A percentile compares a stretch with the other conserved stretches of the same genome.
Evolutionary conservation across 2,888 invertebrate species (phyloP).

Genomic region (Trissoscelio sp.): DNA sequence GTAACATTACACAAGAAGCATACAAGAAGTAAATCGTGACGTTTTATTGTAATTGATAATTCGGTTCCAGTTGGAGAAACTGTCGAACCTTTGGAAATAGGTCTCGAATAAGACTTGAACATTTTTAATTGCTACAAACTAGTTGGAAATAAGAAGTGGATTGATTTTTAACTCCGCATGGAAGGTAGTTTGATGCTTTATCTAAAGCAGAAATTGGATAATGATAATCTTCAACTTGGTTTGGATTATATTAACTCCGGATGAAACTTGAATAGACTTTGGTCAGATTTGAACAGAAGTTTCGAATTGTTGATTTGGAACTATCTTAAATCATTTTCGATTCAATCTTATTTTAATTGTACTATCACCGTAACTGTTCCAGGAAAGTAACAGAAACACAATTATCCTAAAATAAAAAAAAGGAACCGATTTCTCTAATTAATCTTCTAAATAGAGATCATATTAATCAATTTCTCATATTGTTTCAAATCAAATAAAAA

Average conservation of each 20-base stretch:
- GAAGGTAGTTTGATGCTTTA: conserved; percentile 34
- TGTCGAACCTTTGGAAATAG: not conserved
- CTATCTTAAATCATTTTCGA: no score
- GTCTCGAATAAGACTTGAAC: conserved; percentile 1
- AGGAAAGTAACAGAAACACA: no score
- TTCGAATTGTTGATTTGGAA: conserved; percentile 2
- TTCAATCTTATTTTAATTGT: no score
- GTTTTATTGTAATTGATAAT: conserved; percentile 9
- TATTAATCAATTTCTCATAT: no score
- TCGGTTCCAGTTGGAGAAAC: not conserved
- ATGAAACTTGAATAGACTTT: conserved; percentile 13
- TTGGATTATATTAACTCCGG: conserved; percentile 14
- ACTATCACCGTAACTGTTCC: no score
- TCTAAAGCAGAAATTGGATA: conserved; percentile 34
- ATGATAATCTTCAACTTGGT: conserved; percentile 33
- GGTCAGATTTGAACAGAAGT: conserved; percentile 3
- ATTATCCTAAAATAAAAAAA: no score
- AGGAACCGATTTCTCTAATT: no score
- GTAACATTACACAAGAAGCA: not conserved
- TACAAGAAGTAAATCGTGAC: no score
- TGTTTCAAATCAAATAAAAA: no score
- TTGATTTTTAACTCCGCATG: conserved; percentile 3
- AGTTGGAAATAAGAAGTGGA: conserved; percentile 5
- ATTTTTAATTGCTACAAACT: conserved; percentile 2
- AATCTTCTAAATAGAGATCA: no score